A percentile compares a stretch with the other conserved stretches of the same genome.
Conservation (phyloP, 2,888 invertebrate genomes). For the Tiliacea citrago region DNA sequence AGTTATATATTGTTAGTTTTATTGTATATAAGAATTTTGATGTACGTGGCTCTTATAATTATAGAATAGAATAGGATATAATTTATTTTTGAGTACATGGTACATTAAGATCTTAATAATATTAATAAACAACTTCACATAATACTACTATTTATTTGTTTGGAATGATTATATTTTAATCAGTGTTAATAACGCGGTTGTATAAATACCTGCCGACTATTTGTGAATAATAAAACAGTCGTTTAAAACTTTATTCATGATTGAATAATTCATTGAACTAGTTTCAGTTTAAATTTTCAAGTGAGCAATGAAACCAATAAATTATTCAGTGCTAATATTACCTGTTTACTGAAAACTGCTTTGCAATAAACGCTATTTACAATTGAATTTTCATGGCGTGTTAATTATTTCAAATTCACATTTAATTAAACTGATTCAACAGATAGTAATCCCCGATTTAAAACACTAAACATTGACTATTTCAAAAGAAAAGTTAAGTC, state of each 20-base stretch:
- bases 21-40: too few species aligned
- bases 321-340: constrained; percentile 10
- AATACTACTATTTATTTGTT: constrained; percentile 16
- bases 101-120: too few species aligned
- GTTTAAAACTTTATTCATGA: constrained; percentile 22
- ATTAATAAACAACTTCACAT: too few species aligned
- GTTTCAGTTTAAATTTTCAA: constrained; percentile 25
- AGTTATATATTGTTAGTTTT: too few species aligned
- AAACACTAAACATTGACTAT: constrained; percentile 44
- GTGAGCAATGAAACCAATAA: constrained; percentile 9
- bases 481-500: constrained; percentile 43
- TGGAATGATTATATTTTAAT: constrained; percentile 7
- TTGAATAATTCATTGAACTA: constrained; percentile 33
- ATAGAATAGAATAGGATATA: too few species aligned
- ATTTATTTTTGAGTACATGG: too few species aligned
- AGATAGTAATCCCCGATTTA: constrained; percentile 17
- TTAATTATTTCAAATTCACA: constrained; percentile 13
- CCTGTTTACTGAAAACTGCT: background rate
- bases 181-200: constrained; percentile 2
- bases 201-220: constrained; percentile 27
- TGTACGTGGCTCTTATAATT: too few species aligned
- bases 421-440: constrained; percentile 3
- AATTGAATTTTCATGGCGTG: background rate
- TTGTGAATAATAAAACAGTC: constrained; percentile 39
- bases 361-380: background rate